phyloP scores from a whole-genome alignment of 2,797 vertebrate genomes.

The Tympanoctomys barrerae region DNA sequence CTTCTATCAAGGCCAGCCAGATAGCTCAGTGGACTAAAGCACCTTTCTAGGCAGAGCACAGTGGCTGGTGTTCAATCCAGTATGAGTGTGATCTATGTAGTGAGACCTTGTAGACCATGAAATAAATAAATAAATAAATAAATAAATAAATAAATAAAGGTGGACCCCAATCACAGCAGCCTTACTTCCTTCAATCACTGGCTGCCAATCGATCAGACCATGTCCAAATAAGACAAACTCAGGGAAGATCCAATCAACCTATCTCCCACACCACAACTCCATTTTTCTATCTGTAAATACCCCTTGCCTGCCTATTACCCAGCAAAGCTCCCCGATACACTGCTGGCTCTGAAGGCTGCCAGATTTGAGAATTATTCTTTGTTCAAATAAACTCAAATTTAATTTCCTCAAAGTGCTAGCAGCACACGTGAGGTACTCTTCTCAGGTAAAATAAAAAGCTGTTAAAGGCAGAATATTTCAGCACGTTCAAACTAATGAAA shows the following conservation, averaged over 20 bases:
- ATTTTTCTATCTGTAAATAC: neutral
- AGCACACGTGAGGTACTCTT: neutral
- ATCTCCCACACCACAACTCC: neutral
- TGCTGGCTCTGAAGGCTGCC: neutral
- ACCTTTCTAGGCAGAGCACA: too few species aligned
- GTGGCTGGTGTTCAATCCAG: too few species aligned
- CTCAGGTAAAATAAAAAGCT: conserved; percentile 6
- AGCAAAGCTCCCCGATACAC: neutral
- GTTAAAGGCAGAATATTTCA: conserved; percentile 32
- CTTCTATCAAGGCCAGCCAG: neutral
- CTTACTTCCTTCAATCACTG: neutral
- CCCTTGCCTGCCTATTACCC: neutral
- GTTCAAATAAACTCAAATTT: neutral
- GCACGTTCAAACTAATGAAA: conserved; percentile 40
- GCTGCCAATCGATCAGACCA: neutral
- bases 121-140: too few species aligned
- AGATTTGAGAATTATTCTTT: neutral
- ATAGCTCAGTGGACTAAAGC: too few species aligned
- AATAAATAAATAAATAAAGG: too few species aligned
- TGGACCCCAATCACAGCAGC: neutral
- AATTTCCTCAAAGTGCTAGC: neutral
- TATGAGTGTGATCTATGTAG: too few species aligned
- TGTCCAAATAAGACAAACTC: neutral
- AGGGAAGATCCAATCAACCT: neutral
- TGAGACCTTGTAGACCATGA: too few species aligned